Percentiles rank a stretch among this genome's conserved stretches.
These are phyloP conservation scores for Limnephilus rhombicus DNA, from an alignment of 2,888 invertebrate species.

Conservation along the genomic window DNA sequence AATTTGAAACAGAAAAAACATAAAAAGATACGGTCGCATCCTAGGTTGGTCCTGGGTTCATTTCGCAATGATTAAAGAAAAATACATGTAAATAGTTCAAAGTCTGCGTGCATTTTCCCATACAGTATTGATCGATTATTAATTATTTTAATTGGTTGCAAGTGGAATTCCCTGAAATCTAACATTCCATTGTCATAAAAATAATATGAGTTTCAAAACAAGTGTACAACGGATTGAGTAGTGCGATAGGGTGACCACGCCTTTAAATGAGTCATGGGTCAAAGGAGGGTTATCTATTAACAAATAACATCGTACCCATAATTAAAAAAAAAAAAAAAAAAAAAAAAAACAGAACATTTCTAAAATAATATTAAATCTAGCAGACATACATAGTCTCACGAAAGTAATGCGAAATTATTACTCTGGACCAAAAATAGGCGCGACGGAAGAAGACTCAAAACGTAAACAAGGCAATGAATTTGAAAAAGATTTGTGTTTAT, in stretches of 20 bases:
- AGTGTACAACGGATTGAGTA: background rate
- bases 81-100: background rate
- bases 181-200: background rate
- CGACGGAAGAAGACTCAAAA: background rate
- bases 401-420: background rate
- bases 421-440: background rate
- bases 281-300: background rate
- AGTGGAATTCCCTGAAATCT: background rate
- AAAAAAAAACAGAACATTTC: background rate
- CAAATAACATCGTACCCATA: background rate
- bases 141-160: background rate
- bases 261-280: background rate
- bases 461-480: background rate
- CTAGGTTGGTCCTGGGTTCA: no score
- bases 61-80: background rate
- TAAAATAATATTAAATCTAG: background rate
- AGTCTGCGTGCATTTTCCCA: background rate
- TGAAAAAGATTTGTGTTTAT: background rate
- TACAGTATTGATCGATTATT: background rate
- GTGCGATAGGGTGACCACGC: background rate
- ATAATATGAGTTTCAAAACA: background rate
- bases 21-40: no score
- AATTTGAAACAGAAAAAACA: no score
- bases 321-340: background rate
- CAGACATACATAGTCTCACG: background rate